Evolutionary conservation across 2,113 vertebrate genomes (phyloP).

Genomic region (Vulpes vulpes): DNA sequence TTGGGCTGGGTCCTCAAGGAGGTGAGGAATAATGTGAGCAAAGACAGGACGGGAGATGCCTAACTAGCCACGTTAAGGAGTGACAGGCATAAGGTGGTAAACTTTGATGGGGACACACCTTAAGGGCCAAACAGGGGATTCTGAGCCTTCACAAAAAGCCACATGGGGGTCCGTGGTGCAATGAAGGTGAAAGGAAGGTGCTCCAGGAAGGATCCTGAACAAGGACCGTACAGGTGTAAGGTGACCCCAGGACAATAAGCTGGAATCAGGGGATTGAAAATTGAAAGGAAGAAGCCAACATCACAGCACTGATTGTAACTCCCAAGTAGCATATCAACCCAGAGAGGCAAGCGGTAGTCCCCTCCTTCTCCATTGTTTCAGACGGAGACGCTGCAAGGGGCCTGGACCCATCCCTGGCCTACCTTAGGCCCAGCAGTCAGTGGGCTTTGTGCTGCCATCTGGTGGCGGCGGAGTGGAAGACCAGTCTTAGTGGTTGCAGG

Average conservation of each 20-base stretch:
- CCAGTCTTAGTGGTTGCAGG: not conserved
- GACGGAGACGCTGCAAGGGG: not conserved
- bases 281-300: not conserved
- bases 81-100: not conserved
- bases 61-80: fast-evolving
- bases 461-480: not conserved
- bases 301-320: not conserved
- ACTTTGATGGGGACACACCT: not conserved
- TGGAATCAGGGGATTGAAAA: not conserved
- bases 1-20: not conserved
- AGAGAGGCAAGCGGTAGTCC: too few species aligned
- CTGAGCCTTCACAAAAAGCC: not conserved
- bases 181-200: not conserved
- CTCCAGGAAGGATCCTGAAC: not conserved
- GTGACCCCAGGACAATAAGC: not conserved
- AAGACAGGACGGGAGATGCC: not conserved
- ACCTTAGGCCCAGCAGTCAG: fast-evolving
- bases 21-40: not conserved
- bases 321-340: not conserved
- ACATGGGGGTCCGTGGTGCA: not conserved
- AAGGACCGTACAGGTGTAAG: not conserved
- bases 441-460: constrained; percentile 70
- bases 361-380: not conserved
- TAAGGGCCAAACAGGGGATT: not conserved
- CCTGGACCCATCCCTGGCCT: fast-evolving